phyloP scores from a whole-genome alignment of 2,113 vertebrate species.

The Tupaia chinensis region DNA sequence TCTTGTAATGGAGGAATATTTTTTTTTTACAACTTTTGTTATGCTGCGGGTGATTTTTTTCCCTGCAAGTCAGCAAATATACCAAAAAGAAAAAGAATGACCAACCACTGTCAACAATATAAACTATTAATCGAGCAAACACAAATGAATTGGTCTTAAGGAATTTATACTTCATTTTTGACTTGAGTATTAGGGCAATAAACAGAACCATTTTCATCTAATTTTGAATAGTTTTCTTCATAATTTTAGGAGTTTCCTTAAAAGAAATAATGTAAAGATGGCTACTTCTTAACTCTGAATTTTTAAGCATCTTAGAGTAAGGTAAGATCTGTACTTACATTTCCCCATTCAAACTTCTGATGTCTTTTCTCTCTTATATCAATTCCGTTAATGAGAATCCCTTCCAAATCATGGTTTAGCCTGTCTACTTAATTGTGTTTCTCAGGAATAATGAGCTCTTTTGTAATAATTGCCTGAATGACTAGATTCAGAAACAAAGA shows the following conservation, averaged over 20 bases:
- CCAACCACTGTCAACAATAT: not conserved
- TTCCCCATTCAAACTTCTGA: not conserved
- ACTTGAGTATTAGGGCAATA: not conserved
- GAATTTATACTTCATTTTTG: not conserved
- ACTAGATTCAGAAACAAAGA: conserved; percentile 2
- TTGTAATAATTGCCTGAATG: conserved; percentile 13
- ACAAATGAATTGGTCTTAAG: not conserved
- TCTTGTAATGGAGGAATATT: not conserved
- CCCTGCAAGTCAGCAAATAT: not conserved
- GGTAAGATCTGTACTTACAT: not conserved
- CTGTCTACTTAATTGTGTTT: conserved; percentile 31
- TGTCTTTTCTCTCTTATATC: conserved; percentile 4
- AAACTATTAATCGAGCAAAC: not conserved
- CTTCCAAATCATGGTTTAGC: conserved; percentile 36
- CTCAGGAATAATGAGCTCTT: conserved; percentile 19
- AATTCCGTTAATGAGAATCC: conserved; percentile 3
- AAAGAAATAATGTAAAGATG: not conserved
- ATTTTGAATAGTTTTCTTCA: conserved; percentile 10
- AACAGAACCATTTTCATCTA: not conserved
- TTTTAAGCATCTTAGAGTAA: conserved; percentile 1
- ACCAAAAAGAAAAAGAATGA: not conserved
- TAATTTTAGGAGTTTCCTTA: conserved; percentile 10
- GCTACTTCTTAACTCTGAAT: not conserved
- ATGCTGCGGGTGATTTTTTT: not conserved
- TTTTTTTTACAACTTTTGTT: not conserved